Evolutionary conservation across 2,113 vertebrate species (phyloP), one percentile per base, ranked within the genome.

Genomic region (Saimiri boliviensis): DNA sequence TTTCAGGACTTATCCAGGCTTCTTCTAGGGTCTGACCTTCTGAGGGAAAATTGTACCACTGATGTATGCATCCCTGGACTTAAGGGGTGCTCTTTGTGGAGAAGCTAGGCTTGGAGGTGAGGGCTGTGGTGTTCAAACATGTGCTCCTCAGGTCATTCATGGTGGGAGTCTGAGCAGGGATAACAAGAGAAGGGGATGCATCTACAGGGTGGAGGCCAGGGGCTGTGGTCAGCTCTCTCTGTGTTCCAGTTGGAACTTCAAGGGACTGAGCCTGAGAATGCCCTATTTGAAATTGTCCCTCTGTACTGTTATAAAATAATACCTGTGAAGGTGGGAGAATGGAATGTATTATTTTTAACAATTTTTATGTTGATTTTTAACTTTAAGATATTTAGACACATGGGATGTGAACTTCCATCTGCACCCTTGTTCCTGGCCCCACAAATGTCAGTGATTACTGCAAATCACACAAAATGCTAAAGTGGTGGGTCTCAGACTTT

Each of bases 11-110:
- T 76, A 2, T 0, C 12, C 0, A 0, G 35, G 2, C 25, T 49
- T 77, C 8, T 35, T 84, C 42, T 20, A 12, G 40, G 12, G 23
- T 77, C 58, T 2, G 21, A 20, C 8, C 35, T 79, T 47, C 16
- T 35, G 19, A 76, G 19, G 10, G 16, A 58, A 32, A 49, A 9
- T 3, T 27, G 12, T n/a, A 45, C 3, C 66, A 40, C 71, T 32
- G 10, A 49, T 27, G 27, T 10, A 0, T 10, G 16, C 10, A 21
- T 13, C 3, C 1, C 30, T 20, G 45, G 58, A 3, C 6, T 10
- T 7, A 14, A 21, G 27, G 32, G 25, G 7, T 83, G 20, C 21
- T 56, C 35, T 25, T 45, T 11, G 30, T 37, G 6, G n/a, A 74
- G 6, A 14, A 54, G 23, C 5, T 27, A 52, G 79, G 11, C 10